A percentile compares a stretch with the other conserved stretches of the same genome.
Conservation (phyloP, 1,140 invertebrate genomes). For the Drosophila nannoptera region DNA sequence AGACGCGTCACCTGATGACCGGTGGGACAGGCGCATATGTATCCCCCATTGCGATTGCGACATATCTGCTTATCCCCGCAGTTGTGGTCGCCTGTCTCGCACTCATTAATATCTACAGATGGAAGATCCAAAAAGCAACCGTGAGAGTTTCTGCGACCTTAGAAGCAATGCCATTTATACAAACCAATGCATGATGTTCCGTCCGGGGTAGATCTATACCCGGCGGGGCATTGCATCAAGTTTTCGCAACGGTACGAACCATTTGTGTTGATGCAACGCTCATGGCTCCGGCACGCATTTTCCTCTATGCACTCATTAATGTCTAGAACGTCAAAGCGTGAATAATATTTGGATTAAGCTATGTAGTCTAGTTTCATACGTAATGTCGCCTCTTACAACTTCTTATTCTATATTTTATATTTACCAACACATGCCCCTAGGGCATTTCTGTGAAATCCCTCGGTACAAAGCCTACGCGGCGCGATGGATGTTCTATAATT, state of each 20-base stretch:
- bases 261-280: constrained; percentile 81
- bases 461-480: constrained; percentile 38
- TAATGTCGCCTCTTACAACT: no score
- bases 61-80: constrained; percentile 87
- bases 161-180: constrained; percentile 3
- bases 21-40: constrained; percentile 86
- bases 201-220: constrained; percentile 79
- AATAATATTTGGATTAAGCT: no score
- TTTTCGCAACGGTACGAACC: constrained; percentile 82
- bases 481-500: constrained; percentile 2
- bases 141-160: no score
- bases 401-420: neutral
- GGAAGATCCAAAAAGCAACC: neutral
- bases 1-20: constrained; percentile 84
- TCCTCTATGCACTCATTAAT: constrained; percentile 79
- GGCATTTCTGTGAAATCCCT: constrained; percentile 66
- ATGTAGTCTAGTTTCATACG: no score
- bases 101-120: constrained; percentile 85
- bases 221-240: constrained; percentile 79
- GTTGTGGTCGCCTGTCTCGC: constrained; percentile 82
- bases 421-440: constrained; percentile 74
- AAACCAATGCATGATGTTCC: constrained; percentile 79
- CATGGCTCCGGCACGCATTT: constrained; percentile 77
- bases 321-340: constrained; percentile 58
- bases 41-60: constrained; percentile 86